Evolutionary conservation across 2,888 invertebrate genomes (phyloP), one percentile per base, ranked within the genome.

Genomic region (Apodemia zela): DNA sequence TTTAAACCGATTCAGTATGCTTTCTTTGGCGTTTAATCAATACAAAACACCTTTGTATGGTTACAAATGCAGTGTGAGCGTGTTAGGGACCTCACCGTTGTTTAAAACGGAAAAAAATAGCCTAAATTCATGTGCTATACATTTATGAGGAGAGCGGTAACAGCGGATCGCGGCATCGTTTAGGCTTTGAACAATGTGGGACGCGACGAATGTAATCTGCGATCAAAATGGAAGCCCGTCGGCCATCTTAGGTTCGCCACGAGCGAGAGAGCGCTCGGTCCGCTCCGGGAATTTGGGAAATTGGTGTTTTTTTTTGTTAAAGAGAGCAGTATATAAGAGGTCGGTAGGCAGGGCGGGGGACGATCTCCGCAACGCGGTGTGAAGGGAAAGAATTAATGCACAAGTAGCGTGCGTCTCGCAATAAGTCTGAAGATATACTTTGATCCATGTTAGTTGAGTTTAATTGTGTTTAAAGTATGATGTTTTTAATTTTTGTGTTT

Each of bases 311-410:
- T 75, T 90, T 89, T 86, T 90, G 87, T 88, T 89, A 88, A 89
- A 91, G 89, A 89, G 89, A 89, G 89, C 89, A 89, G 87, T 91
- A 88, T 89, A 89, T 88, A 89, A 87, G 88, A 89, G 89, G 87
- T 86, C 84, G 87, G 87, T 86, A 84, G 87, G 85, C 84, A 84
- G 74, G 66, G 74, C 65, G 75, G 75, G 84, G 84, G 86, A 83
- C 76, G 84, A 85, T 84, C 88, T 85, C 85, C 81, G 85, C 85
- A 85, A 86, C 81, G 86, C 90, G 88, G 89, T 88, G 89, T 89
- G 90, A 91, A 91, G 91, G 91, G 91, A 89, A 88, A 87, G 88
- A 87, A 84, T 73, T 72, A 72, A 72, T 67, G 64, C 77, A 77
- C 76, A 71, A 67, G 79, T 58, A 69, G 64, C 59, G 54, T 49